These are phyloP conservation scores for Phoxinus dragarum DNA, from an alignment of 2,797 vertebrate species.

Conservation along the genomic window DNA sequence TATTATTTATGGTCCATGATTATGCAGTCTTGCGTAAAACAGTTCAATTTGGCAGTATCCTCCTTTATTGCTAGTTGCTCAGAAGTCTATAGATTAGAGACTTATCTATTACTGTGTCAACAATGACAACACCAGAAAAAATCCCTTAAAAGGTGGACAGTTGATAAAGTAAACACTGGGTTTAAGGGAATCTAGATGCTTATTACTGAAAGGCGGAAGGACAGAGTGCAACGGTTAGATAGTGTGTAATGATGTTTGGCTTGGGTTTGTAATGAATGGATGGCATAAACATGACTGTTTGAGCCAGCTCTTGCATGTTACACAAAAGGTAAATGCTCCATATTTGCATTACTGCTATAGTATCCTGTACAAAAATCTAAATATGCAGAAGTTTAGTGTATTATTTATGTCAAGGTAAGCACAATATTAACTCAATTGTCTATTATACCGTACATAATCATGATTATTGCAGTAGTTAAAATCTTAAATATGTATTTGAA, in stretches of 20 bases:
- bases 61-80: neutral
- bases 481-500: neutral
- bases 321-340: neutral
- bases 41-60: neutral
- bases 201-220: neutral
- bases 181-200: neutral
- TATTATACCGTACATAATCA: neutral
- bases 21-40: neutral
- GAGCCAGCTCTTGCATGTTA: neutral
- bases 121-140: neutral
- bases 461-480: slow-evolving; percentile 4
- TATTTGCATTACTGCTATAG: neutral
- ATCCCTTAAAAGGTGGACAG: no score
- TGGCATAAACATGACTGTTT: neutral
- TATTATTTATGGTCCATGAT: neutral
- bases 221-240: neutral
- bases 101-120: neutral
- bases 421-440: neutral
- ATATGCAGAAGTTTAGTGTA: neutral
- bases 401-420: neutral
- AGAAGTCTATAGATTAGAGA: neutral
- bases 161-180: neutral
- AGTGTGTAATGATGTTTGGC: neutral
- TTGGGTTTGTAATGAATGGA: neutral
- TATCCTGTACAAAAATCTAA: neutral